These are phyloP conservation scores for Chrysotoxum bicinctum DNA, from an alignment of 2,888 invertebrate genomes.

Conservation along the genomic window DNA sequence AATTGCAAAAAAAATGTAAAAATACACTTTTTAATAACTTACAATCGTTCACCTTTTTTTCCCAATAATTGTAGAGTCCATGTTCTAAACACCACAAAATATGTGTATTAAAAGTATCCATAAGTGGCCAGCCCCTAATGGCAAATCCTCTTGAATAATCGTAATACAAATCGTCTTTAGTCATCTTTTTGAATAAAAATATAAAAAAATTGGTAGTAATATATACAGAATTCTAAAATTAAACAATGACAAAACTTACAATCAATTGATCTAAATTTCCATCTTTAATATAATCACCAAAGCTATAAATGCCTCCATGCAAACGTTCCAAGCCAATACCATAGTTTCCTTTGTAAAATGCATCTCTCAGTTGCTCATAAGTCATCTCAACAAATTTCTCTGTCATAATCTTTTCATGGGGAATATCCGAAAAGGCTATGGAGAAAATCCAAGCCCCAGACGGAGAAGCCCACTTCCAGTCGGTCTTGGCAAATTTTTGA, in stretches of 20 bases:
- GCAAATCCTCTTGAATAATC: slow-evolving; percentile 79
- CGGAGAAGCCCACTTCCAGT: slow-evolving; percentile 80
- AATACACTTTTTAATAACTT: not conserved
- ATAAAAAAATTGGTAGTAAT: not conserved
- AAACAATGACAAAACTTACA: slow-evolving; percentile 71
- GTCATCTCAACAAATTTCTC: slow-evolving; percentile 77
- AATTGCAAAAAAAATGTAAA: not conserved
- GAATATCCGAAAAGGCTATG: slow-evolving; percentile 76
- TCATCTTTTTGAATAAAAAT: slow-evolving; percentile 74
- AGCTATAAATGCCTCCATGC: slow-evolving; percentile 76
- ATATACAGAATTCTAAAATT: not conserved
- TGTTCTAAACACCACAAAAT: slow-evolving; percentile 77
- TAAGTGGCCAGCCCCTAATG: slow-evolving; percentile 79
- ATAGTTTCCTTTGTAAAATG: slow-evolving; percentile 76
- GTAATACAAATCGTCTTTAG: slow-evolving; percentile 79
- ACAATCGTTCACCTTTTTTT: slow-evolving; percentile 74
- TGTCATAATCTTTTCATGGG: slow-evolving; percentile 76
- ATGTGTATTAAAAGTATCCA: slow-evolving; percentile 77
- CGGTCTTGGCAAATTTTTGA: slow-evolving; percentile 76
- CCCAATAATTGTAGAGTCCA: slow-evolving; percentile 79
- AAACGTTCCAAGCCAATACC: slow-evolving; percentile 79
- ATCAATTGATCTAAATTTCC: slow-evolving; percentile 77
- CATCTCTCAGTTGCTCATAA: slow-evolving; percentile 76
- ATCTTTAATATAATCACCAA: slow-evolving; percentile 77
- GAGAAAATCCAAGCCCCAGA: slow-evolving; percentile 78